These are phyloP conservation scores for Anastatus disparis DNA, from an alignment of 1,140 invertebrate genomes.

Conservation along the genomic window DNA sequence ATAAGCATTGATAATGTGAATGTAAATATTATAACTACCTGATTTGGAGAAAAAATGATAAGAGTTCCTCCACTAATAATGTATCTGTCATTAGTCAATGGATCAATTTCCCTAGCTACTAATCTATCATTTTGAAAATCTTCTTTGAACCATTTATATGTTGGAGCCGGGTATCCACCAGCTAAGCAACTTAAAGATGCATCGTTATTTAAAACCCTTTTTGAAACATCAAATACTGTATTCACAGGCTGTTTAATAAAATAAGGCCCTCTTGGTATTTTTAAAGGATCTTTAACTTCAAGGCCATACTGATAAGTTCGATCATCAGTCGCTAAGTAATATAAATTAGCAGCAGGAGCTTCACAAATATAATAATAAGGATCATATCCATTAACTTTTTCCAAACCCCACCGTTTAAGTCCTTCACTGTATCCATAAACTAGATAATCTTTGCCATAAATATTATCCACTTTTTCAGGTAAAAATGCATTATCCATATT, in stretches of 20 bases:
- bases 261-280: slow-evolving; percentile 86
- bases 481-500: slow-evolving; percentile 88
- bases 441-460: slow-evolving; percentile 69
- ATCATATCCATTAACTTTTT: slow-evolving; percentile 81
- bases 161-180: slow-evolving; percentile 88
- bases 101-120: slow-evolving; percentile 79
- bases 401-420: slow-evolving; percentile 84
- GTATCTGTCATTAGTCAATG: slow-evolving; percentile 77
- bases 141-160: slow-evolving; percentile 93
- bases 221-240: slow-evolving; percentile 85
- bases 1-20: slow-evolving; percentile 1
- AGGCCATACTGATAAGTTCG: slow-evolving; percentile 87
- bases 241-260: slow-evolving; percentile 87
- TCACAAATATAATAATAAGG: slow-evolving; percentile 89
- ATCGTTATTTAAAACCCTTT: slow-evolving; percentile 76
- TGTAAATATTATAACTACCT: slow-evolving; percentile 60
- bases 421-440: slow-evolving; percentile 77
- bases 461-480: slow-evolving; percentile 68
- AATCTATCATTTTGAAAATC: slow-evolving; percentile 83
- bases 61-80: slow-evolving; percentile 91
- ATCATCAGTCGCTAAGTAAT: slow-evolving; percentile 78
- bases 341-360: slow-evolving; percentile 75
- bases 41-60: slow-evolving; percentile 88
- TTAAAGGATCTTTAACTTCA: slow-evolving; percentile 77
- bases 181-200: slow-evolving; percentile 85